Evolutionary conservation across 2,797 vertebrate species (phyloP), one percentile per base, ranked within the genome.

Genomic region (Enteromius treurensis): DNA sequence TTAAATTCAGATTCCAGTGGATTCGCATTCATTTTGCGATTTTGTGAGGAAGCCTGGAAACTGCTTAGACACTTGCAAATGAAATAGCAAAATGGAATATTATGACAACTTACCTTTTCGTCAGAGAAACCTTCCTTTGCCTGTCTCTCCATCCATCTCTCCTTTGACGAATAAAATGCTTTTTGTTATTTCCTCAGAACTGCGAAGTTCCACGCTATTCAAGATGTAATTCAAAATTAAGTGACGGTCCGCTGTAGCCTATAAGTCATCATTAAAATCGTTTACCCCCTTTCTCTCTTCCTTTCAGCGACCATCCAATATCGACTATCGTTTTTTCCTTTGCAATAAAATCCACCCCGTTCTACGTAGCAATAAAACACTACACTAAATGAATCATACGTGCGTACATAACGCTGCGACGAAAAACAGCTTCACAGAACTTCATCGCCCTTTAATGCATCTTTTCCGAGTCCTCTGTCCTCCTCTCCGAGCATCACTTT

Each of bases 181-280:
- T 65, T 79, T 87, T 87, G 90, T 87, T 83, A 88, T 85, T 89
- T 91, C 79, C 77, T 87, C 77, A 68, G 34, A 86, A 86, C 83
- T 86, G 90, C 91, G 86, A 86, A 85, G 88, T 74, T 91, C 83
- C 79, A 68, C 55, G 40, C 40, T 32, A 64, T 64, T 64, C 76
- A 47, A 62, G 23, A 88, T 91, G 92, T 94, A 94, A 92, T 94
- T 92, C 93, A 91, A 92, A 91, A 94, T 90, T 89, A 88, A 91
- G 91, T 89, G 87, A 87, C 91, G 58, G 80, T 84, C 73, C 91
- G 90, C 89, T 88, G 89, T 83, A 90, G 69, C 86, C 88, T 88
- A 89, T 91, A 86, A 88, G 90, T 90, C 91, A 92, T 87, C 90
- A 89, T 87, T 85, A 89, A 87, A 91, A 91, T 92, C 89, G 89